Evolutionary conservation across 2,113 vertebrate species (phyloP).

Genomic region (Rhombomys opimus): DNA sequence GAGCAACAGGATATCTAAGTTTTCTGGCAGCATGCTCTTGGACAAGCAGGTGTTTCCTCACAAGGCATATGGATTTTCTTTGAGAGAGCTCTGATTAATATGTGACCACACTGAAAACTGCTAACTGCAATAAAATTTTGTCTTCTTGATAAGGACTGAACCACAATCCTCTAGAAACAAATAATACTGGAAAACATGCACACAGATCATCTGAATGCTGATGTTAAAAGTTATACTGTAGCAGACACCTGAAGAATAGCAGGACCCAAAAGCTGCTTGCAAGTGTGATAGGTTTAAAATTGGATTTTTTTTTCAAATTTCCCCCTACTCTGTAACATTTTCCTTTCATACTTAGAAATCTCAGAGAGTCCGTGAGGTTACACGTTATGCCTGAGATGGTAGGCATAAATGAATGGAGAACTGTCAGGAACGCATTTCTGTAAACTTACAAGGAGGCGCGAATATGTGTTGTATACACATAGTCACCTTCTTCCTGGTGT

Average conservation of each 20-base stretch:
- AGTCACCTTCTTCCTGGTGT: neutral
- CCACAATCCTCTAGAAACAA: neutral
- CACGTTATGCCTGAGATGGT: neutral
- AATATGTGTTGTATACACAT: neutral
- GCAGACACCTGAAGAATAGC: neutral
- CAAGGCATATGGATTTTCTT: neutral
- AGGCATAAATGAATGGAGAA: constrained; percentile 24
- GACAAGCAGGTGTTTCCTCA: constrained; percentile 26
- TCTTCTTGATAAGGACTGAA: neutral
- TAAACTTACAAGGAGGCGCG: constrained; percentile 6
- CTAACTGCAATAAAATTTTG: neutral
- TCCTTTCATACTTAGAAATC: constrained; percentile 35
- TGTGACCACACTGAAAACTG: neutral
- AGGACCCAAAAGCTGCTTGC: neutral
- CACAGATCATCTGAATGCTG: neutral
- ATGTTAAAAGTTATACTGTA: neutral
- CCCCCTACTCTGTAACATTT: neutral
- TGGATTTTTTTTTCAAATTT: neutral
- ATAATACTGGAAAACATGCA: neutral
- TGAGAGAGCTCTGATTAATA: neutral
- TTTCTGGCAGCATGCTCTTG: neutral
- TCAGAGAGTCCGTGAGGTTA: constrained; percentile 5
- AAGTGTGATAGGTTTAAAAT: constrained; percentile 26
- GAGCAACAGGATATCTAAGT: neutral
- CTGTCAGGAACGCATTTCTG: constrained; percentile 5